Percentiles rank a stretch among this genome's conserved stretches.
These are phyloP conservation scores for Decapterus maruadsi DNA, from an alignment of 2,797 vertebrate genomes.

Conservation along the genomic window DNA sequence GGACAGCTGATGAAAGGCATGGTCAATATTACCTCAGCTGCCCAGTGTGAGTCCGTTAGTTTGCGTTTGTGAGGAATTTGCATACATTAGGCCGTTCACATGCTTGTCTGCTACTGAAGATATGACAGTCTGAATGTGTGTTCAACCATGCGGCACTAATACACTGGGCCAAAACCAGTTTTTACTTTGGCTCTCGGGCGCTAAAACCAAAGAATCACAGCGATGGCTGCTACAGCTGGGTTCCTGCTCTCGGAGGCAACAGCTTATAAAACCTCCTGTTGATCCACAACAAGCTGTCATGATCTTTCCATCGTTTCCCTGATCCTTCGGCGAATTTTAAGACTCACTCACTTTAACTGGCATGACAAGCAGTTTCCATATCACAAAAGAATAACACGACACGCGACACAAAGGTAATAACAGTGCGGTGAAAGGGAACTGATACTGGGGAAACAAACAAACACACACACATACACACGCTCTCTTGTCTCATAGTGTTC, in stretches of 20 bases:
- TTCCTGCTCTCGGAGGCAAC: conserved; percentile 25
- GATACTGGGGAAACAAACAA: conserved; percentile 24
- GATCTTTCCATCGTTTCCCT: conserved; percentile 1
- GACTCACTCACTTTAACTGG: background rate
- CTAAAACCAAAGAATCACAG: conserved; percentile 54
- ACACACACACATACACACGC: background rate
- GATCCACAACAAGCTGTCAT: background rate
- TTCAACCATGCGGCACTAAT: conserved; percentile 56
- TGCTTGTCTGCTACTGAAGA: conserved; percentile 37
- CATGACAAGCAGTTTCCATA: conserved; percentile 6
- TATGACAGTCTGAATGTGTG: conserved; percentile 25
- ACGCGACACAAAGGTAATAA: conserved; percentile 20
- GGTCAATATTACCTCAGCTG: conserved; percentile 68
- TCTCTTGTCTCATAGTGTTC: conserved; percentile 36
- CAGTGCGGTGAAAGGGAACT: background rate
- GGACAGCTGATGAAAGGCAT: conserved; percentile 64
- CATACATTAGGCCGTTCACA: conserved; percentile 44
- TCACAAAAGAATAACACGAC: background rate
- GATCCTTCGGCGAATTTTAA: background rate
- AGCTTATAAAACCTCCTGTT: conserved; percentile 23
- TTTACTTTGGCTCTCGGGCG: conserved; percentile 43
- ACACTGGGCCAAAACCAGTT: conserved; percentile 53
- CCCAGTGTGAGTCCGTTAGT: conserved; percentile 16
- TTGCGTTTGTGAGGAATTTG: conserved; percentile 23
- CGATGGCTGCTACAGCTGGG: conserved; percentile 62